These are phyloP conservation scores for Drosophila heteroneura DNA, from an alignment of 2,888 invertebrate genomes.

Conservation along the genomic window DNA sequence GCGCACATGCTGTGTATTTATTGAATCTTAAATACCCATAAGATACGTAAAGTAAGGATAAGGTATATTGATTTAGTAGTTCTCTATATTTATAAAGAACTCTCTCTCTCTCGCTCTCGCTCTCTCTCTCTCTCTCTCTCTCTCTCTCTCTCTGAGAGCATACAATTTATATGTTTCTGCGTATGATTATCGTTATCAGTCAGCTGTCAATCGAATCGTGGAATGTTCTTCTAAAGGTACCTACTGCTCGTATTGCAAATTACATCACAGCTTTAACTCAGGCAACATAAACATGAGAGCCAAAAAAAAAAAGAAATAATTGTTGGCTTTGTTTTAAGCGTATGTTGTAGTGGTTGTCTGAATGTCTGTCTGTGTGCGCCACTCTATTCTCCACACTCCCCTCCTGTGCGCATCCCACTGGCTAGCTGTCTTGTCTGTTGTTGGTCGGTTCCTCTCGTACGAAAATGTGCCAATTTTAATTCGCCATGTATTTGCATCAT, in stretches of 20 bases:
- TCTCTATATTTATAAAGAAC: neutral
- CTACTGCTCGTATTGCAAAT: constrained; percentile 7
- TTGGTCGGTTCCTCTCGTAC: constrained; percentile 17
- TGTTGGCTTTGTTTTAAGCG: constrained; percentile 37
- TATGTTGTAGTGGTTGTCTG: neutral
- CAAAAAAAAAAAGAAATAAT: constrained; percentile 1
- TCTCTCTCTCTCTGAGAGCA: neutral
- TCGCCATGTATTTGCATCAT: constrained; percentile 56
- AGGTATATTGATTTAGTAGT: neutral
- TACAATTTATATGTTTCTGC: neutral
- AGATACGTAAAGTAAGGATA: too few relatives aligned
- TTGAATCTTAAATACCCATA: too few relatives aligned
- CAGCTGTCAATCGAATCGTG: neutral
- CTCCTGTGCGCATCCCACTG: neutral
- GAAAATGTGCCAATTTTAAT: constrained; percentile 68
- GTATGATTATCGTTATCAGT: neutral
- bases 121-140: neutral
- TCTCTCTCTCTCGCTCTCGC: too few relatives aligned
- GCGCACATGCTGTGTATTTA: too few relatives aligned
- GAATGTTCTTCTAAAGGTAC: constrained; percentile 2
- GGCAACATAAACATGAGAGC: neutral
- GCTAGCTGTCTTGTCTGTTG: neutral
- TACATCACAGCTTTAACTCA: constrained; percentile 26
- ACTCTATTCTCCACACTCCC: neutral
- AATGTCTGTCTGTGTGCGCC: neutral